Percentiles rank a stretch among this genome's conserved stretches.
These are phyloP conservation scores for Volucella zonaria DNA, from an alignment of 2,888 invertebrate species.

Conservation along the genomic window DNA sequence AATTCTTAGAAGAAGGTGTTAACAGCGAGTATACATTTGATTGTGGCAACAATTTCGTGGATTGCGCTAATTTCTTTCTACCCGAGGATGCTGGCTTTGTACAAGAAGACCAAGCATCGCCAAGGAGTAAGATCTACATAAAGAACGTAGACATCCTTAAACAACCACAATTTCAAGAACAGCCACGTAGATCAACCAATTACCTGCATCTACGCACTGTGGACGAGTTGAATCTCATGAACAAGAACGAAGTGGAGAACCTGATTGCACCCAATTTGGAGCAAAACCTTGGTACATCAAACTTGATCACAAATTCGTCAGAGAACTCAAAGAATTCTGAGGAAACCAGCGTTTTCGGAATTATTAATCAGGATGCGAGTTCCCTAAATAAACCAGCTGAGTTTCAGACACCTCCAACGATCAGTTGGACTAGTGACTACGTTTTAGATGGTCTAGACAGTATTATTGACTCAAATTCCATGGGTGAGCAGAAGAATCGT, in stretches of 20 bases:
- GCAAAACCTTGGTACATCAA: slow-evolving; percentile 64
- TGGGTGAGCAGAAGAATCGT: slow-evolving; percentile 58
- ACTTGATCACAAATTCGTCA: slow-evolving; percentile 64
- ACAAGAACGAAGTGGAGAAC: slow-evolving; percentile 81
- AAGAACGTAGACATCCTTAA: slow-evolving; percentile 80
- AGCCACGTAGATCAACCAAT: slow-evolving; percentile 77
- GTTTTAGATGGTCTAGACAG: slow-evolving; percentile 70
- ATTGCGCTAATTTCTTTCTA: slow-evolving; percentile 57
- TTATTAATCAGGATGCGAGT: slow-evolving; percentile 57
- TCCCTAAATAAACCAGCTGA: slow-evolving; percentile 64
- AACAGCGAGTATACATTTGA: slow-evolving; percentile 60
- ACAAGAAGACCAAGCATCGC: slow-evolving; percentile 46
- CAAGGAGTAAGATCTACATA: slow-evolving; percentile 80
- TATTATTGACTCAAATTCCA: slow-evolving; percentile 69
- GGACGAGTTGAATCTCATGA: slow-evolving; percentile 82
- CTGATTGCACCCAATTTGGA: slow-evolving; percentile 80
- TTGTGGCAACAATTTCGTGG: slow-evolving; percentile 61
- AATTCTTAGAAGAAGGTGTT: slow-evolving; percentile 47
- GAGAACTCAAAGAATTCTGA: slow-evolving; percentile 75
- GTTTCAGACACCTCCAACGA: slow-evolving; percentile 49
- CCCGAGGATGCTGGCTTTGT: slow-evolving; percentile 60
- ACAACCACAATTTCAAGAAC: slow-evolving; percentile 77
- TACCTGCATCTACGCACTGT: slow-evolving; percentile 81
- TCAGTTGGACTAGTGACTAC: slow-evolving; percentile 71
- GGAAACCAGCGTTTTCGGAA: slow-evolving; percentile 50